A percentile compares a stretch with the other conserved stretches of the same genome.
These are phyloP conservation scores for Hipparchia semele DNA, from an alignment of 2,888 invertebrate species.

Conservation along the genomic window DNA sequence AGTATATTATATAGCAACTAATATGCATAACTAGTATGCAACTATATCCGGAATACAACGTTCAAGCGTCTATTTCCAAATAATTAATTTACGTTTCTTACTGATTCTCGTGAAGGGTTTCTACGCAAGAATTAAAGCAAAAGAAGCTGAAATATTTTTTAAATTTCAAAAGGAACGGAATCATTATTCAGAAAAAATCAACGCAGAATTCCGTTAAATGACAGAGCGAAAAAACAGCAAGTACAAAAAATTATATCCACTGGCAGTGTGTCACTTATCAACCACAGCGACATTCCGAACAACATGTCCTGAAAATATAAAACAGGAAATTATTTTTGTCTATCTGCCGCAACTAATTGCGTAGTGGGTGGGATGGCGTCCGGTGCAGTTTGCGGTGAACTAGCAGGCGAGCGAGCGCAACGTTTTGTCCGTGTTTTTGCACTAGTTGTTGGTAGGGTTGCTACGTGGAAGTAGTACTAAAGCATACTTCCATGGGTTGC, in stretches of 20 bases:
- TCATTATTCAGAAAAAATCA: not conserved
- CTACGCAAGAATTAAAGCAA: too few species aligned
- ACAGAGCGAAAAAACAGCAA: not conserved
- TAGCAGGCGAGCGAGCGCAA: constrained; percentile 52
- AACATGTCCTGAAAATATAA: constrained; percentile 34
- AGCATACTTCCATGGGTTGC: not conserved
- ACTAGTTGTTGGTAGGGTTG: constrained; percentile 42
- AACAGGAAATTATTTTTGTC: constrained; percentile 41
- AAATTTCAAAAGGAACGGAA: too few species aligned
- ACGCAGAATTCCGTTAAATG: not conserved
- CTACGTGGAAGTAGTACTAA: too few species aligned
- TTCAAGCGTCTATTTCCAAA: too few species aligned
- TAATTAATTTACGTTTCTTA: too few species aligned
- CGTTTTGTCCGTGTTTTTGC: constrained; percentile 71
- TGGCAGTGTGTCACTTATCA: constrained; percentile 21
- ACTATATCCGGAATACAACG: too few species aligned
- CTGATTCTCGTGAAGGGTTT: too few species aligned
- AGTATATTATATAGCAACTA: too few species aligned
- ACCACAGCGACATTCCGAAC: constrained; percentile 33
- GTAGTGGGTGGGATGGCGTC: constrained; percentile 51
- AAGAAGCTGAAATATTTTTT: not conserved
- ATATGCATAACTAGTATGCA: too few species aligned
- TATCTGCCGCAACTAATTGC: constrained; percentile 47
- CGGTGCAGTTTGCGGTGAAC: constrained; percentile 68
- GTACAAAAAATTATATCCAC: constrained; percentile 39